Percentiles rank a stretch among this genome's conserved stretches.
phyloP scores from a whole-genome alignment of 2,888 invertebrate species.

The Sycophila texana region DNA sequence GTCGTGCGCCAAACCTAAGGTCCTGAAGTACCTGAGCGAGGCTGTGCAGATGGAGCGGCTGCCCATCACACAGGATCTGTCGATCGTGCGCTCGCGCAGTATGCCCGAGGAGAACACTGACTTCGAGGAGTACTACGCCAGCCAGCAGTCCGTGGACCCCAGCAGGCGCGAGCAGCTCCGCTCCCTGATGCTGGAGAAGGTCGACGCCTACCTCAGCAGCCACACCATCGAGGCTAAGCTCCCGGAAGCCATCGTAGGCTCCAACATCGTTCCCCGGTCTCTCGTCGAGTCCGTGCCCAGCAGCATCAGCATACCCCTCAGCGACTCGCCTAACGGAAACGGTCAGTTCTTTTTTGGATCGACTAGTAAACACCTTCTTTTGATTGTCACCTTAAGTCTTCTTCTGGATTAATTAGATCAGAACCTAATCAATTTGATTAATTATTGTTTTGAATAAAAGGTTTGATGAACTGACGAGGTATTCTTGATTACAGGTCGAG shows the following conservation, averaged over 20 bases:
- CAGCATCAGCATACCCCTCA: conserved; percentile 83
- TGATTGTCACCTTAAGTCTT: background rate
- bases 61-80: conserved; percentile 85
- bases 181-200: conserved; percentile 81
- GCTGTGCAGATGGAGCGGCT: conserved; percentile 83
- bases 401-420: too few relatives aligned
- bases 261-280: conserved; percentile 79
- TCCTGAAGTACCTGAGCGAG: conserved; percentile 84
- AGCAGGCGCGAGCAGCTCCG: conserved; percentile 71
- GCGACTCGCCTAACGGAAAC: conserved; percentile 77
- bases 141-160: conserved; percentile 67
- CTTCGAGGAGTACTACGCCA: conserved; percentile 75
- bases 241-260: conserved; percentile 79
- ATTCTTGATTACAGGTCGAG: conserved; percentile 80
- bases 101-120: conserved; percentile 61
- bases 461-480: background rate
- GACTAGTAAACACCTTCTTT: background rate
- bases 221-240: conserved; percentile 87
- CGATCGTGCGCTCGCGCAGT: conserved; percentile 81
- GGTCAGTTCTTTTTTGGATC: conserved; percentile 61
- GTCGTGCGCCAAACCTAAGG: conserved; percentile 86
- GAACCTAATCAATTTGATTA: background rate
- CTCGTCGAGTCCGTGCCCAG: conserved; percentile 81
- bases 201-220: conserved; percentile 85
- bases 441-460: background rate